Base-by-base conservation (phyloP, 2,797 vertebrate species). In the Lacerta bilineata region DNA sequence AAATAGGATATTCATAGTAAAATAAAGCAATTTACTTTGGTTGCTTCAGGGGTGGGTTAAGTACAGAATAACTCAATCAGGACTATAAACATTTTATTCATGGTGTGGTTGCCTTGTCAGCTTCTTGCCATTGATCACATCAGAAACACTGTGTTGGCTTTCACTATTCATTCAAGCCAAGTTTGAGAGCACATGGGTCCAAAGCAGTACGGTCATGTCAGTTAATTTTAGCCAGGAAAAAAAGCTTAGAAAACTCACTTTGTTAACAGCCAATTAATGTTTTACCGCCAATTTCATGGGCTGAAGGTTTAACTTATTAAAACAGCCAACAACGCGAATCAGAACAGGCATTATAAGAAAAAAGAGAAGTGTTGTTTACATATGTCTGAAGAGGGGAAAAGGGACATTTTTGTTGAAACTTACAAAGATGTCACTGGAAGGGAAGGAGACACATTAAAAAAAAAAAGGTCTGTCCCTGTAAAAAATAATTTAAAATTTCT, bases 61-160 rank as follows among this genome's bases (percentile, higher is more conserved):
- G 90, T 83, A 95, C 88, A 86, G 85, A 87, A 83, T 81, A 93
- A 1, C 86, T 74, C 79, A 71, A 71, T 93, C 59, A 43, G 84
- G 90, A 90, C 94, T 95, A 94, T 95, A 95, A 96, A 96, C 84
- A 93, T 94, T 97, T 97, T 96, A 97, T 97, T 97, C 96, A 97
- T 90, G 95, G 94, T 94, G 90, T 94, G 92, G 92, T 95, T 94
- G 91, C 90, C 93, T 90, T 90, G 92, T 95, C 88, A 68, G n/a
- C 83, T 91, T 89, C 3, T 88, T 90, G 91, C 86, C 64, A 83
- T 90, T 88, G 92, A 91, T 90, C 36, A 84, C 84, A 69, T 86
- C 79, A 92, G 75, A 84, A 91, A 90, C 18, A 41, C 86, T 85
- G 91, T 3, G 68, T 88, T 89, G 90, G 92, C 83, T 92, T 78